phyloP scores from a whole-genome alignment of 2,113 vertebrate species.

The Aegithalos caudatus region DNA sequence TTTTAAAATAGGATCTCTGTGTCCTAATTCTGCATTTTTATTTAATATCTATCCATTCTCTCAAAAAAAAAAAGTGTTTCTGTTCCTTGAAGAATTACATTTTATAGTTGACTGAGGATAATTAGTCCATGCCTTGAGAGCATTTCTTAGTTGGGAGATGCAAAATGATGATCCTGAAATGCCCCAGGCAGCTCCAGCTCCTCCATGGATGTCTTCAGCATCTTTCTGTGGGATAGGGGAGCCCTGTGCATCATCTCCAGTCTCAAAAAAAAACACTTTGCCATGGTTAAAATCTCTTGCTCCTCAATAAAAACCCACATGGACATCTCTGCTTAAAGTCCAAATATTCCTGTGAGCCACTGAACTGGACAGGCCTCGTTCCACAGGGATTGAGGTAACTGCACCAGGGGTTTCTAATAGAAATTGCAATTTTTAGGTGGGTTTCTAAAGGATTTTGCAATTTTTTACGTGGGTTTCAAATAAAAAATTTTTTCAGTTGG shows the following conservation, averaged over 20 bases:
- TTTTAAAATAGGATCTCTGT: not conserved
- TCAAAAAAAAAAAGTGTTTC: not conserved
- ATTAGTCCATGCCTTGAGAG: not conserved
- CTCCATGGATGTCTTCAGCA: not conserved
- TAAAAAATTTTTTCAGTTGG: not conserved
- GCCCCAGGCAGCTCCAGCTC: not conserved
- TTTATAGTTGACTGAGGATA: not conserved
- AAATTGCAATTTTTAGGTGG: not conserved
- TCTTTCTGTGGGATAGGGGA: not conserved
- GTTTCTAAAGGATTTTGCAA: rapidly evolving
- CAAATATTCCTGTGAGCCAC: not conserved
- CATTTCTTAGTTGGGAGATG: not conserved
- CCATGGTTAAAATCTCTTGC: not conserved
- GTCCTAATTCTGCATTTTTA: not conserved
- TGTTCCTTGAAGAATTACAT: not conserved
- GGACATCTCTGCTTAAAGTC: not conserved
- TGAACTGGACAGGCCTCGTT: not conserved
- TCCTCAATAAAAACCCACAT: not conserved
- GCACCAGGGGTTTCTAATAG: not conserved
- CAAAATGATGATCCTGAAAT: not conserved
- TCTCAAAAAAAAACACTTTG: no score
- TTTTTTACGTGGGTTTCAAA: not conserved
- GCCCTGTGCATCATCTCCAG: not conserved
- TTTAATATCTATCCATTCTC: not conserved
- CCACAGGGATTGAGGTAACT: not conserved